Percentiles rank a stretch among this genome's conserved stretches.
Evolutionary conservation across 2,888 invertebrate genomes (phyloP).

Genomic region (Drosophila pseudotalamancana): DNA sequence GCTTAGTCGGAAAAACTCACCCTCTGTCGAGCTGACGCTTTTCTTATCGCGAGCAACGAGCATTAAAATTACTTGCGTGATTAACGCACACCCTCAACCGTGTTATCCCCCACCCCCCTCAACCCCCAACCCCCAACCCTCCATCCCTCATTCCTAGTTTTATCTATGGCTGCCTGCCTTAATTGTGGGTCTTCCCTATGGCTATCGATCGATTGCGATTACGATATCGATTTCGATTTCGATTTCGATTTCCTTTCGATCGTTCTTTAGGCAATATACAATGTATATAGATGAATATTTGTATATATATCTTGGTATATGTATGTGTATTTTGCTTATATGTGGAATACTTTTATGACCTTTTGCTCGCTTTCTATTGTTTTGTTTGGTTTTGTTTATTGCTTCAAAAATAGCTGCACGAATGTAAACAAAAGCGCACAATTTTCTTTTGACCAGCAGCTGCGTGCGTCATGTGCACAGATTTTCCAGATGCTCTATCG

Average conservation of each 20-base stretch:
- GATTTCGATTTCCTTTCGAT: slow-evolving; percentile 39
- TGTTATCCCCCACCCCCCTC: slow-evolving; percentile 25
- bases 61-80: slow-evolving; percentile 77
- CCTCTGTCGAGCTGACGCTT: slow-evolving; percentile 38
- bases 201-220: slow-evolving; percentile 70
- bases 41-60: slow-evolving; percentile 61
- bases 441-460: slow-evolving; percentile 59
- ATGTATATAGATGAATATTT: not conserved
- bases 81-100: slow-evolving; percentile 70
- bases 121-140: not conserved
- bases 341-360: slow-evolving; percentile 41
- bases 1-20: slow-evolving; percentile 53
- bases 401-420: slow-evolving; percentile 76
- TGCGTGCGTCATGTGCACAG: slow-evolving; percentile 72
- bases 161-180: slow-evolving; percentile 76
- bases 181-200: slow-evolving; percentile 75
- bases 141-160: slow-evolving; percentile 24
- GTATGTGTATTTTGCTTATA: not conserved
- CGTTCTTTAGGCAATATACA: slow-evolving; percentile 64
- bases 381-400: slow-evolving; percentile 74
- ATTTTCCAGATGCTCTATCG: slow-evolving; percentile 70
- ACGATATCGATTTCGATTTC: slow-evolving; percentile 21
- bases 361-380: slow-evolving; percentile 44
- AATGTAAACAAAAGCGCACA: slow-evolving; percentile 77
- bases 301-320: not conserved